Base-by-base conservation (phyloP, 2,888 invertebrate genomes). In the Parthenolecanium corni region DNA sequence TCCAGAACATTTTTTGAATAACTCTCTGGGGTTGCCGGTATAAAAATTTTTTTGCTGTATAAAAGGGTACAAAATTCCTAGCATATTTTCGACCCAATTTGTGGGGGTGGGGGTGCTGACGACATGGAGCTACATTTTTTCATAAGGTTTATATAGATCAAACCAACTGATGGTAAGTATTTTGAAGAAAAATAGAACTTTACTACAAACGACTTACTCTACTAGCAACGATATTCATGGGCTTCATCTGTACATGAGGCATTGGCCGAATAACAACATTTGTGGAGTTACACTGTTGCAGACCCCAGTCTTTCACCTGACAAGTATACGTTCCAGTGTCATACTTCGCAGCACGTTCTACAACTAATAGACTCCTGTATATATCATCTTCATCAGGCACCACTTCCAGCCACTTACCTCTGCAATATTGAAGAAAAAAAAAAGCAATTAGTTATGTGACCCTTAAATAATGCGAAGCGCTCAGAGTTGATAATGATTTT, bases 291-390 rank as follows among this genome's bases (percentile, higher is more conserved):
- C 86, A 86, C 66, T 85, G 80, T 67, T 84, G 79, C 52, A 82
- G 74, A n/a, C 81, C 82, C 69, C 80, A 82, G 70, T 85, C 85
- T 61, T 80, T 78, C 25, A 83, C 86, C 70, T 86, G 83, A 72
- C 91, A 90, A 2, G 86, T 85, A 77, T 88, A 90, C 64, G 81
- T 77, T 18, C 90, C 90, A 21, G 82, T 81, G 70, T 91, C 90
- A 38, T 82, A 77, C 21, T 77, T 74, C 65, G 80, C 80, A 0
- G 86, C 84, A 66, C 81, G 81, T 14, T 83, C 82, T 62, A 90
- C 80, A 0, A 83, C 84, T 66, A 90, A 74, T 38, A 86, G 77
- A 0, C 86, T 84, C 69, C 84, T 85, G 70, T 79, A 79, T 68
- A 77, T 74, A 64, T 82, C 74, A 24, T 73, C 72, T 75, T 80